Evolutionary conservation across 2,888 invertebrate species (phyloP).

Genomic region (Andrena trimmerana): DNA sequence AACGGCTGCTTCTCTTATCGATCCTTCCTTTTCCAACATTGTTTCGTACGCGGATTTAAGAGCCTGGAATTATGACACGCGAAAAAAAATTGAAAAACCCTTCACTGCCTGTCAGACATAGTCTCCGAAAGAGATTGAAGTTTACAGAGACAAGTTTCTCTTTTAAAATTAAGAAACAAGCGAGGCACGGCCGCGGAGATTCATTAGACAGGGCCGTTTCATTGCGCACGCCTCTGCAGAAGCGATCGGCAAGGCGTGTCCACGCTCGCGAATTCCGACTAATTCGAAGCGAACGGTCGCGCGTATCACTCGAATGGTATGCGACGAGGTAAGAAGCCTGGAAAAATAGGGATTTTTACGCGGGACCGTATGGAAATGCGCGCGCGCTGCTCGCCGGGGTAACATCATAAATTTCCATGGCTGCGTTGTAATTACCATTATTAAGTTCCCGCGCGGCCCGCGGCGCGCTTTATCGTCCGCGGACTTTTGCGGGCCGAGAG

Average conservation of each 20-base stretch:
- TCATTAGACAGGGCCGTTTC: background rate
- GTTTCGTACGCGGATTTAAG: too few relatives aligned
- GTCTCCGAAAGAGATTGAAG: too few relatives aligned
- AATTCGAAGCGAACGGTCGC: conserved; percentile 40
- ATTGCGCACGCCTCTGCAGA: background rate
- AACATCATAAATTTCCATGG: conserved; percentile 65
- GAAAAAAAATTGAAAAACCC: too few relatives aligned
- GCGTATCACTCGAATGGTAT: conserved; percentile 31
- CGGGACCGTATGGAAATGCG: conserved; percentile 5
- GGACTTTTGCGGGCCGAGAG: conserved; percentile 44
- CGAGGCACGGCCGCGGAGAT: background rate
- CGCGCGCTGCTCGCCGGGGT: conserved; percentile 28
- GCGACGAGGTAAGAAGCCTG: conserved; percentile 1
- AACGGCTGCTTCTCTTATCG: background rate
- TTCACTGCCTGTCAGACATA: too few relatives aligned
- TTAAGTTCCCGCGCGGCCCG: conserved; percentile 62
- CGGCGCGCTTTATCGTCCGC: conserved; percentile 58
- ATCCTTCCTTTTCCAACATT: conserved; percentile 9
- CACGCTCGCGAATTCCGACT: conserved; percentile 31
- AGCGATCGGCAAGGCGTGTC: conserved; percentile 15
- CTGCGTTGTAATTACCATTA: conserved; percentile 71
- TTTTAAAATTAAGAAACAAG: background rate
- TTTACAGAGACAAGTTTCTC: too few relatives aligned
- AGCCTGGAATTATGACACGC: too few relatives aligned
- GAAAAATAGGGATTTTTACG: conserved; percentile 37